Evolutionary conservation across 1,140 invertebrate species (phyloP).

Genomic region (Drosophila watanabei): DNA sequence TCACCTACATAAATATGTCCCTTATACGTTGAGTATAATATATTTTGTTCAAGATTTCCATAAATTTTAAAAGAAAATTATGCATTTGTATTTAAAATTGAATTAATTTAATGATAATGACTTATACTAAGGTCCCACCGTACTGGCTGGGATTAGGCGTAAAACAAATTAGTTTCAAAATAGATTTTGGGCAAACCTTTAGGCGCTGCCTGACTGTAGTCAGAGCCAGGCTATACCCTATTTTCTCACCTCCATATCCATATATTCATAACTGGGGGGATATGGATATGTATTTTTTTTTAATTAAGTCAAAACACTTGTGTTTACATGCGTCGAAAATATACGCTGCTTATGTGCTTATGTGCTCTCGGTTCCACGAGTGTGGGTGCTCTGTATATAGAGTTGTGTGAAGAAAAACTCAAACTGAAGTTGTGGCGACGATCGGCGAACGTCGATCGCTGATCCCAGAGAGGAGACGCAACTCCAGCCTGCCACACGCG

Average conservation of each 20-base stretch:
- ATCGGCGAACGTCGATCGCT: constrained; percentile 35
- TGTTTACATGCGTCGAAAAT: constrained; percentile 80
- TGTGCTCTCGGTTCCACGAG: constrained; percentile 20
- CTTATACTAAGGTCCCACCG: neutral
- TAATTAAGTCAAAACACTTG: constrained; percentile 83
- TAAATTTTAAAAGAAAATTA: neutral
- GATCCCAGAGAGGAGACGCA: constrained; percentile 56
- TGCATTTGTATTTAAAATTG: neutral
- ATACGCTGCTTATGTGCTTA: constrained; percentile 51
- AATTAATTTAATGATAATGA: neutral
- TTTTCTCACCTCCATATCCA: constrained; percentile 26
- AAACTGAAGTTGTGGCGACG: constrained; percentile 79
- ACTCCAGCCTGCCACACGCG: constrained; percentile 75
- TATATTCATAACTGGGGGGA: constrained; percentile 33
- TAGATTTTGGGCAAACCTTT: constrained; percentile 20
- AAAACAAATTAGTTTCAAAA: constrained; percentile 35
- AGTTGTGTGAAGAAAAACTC: constrained; percentile 75
- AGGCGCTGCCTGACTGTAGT: constrained; percentile 1
- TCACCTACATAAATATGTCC: too few species aligned
- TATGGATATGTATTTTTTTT: constrained; percentile 63
- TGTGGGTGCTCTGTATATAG: constrained; percentile 57
- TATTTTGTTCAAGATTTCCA: neutral
- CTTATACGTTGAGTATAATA: too few species aligned
- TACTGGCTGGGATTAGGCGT: neutral
- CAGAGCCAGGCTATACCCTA: constrained; percentile 2